Conservation (phyloP, 2,113 vertebrate genomes). For the Neofelis nebulosa region DNA sequence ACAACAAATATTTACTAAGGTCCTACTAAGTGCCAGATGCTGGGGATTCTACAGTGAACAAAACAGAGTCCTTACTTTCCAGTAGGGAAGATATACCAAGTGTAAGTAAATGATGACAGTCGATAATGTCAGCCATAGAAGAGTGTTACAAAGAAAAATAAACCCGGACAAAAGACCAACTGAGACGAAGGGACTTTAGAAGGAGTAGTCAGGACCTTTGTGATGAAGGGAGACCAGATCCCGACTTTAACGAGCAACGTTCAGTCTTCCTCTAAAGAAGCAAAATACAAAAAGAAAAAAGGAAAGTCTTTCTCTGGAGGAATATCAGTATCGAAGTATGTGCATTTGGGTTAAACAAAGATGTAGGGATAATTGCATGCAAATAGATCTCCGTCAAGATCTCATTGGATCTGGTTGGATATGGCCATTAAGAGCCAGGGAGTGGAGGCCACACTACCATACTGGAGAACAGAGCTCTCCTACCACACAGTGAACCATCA, state of each 20-base stretch:
- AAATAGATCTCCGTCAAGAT: not conserved
- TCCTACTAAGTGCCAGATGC: not conserved
- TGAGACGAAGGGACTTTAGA: not conserved
- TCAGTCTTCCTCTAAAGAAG: not conserved
- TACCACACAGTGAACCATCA: not conserved
- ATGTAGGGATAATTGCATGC: not conserved
- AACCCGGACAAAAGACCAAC: not conserved
- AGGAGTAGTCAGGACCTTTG: not conserved
- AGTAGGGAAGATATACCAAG: not conserved
- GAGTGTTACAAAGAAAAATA: not conserved
- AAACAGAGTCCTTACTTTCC: not conserved
- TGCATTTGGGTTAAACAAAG: not conserved
- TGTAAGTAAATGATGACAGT: not conserved
- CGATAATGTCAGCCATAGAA: rapidly evolving
- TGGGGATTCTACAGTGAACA: not conserved
- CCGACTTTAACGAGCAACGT: not conserved
- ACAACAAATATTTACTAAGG: not conserved
- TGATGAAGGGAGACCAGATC: not conserved
- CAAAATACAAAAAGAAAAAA: not conserved
- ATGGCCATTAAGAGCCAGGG: not conserved
- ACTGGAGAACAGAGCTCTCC: not conserved
- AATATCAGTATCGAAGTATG: not conserved
- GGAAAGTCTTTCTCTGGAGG: not conserved
- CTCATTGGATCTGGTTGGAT: not conserved
- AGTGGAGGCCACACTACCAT: not conserved